phyloP scores from a whole-genome alignment of 2,797 vertebrate species.

The Sebastes itinus region DNA sequence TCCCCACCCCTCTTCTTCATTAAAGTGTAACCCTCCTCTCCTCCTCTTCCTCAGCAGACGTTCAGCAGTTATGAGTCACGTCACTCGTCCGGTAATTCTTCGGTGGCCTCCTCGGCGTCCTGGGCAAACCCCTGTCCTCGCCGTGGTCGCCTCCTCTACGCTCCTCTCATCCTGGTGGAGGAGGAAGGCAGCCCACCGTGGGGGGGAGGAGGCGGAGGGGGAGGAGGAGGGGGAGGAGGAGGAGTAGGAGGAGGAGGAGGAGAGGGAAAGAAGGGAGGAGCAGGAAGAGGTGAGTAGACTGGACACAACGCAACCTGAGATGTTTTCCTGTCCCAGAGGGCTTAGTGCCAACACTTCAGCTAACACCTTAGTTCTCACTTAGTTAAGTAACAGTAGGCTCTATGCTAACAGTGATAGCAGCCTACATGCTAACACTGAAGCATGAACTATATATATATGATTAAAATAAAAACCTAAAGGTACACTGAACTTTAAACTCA shows the following conservation, averaged over 20 bases:
- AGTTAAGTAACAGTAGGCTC: not conserved
- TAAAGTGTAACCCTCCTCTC: not conserved
- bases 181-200: conserved; percentile 71
- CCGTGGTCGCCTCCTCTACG: conserved; percentile 86
- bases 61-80: conserved; percentile 53
- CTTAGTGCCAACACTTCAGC: not conserved
- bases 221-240: conserved; percentile 61
- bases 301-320: not conserved
- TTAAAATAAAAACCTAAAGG: not conserved
- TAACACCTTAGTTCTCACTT: not conserved
- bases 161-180: conserved; percentile 89
- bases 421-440: not conserved
- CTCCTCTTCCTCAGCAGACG: conserved; percentile 4
- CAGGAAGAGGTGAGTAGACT: conserved; percentile 57
- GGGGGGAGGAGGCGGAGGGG: conserved; percentile 42
- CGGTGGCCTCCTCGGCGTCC: conserved; percentile 74
- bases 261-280: conserved; percentile 50
- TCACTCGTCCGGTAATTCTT: conserved; percentile 58
- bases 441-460: not conserved
- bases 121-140: conserved; percentile 86
- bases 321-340: no score
- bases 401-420: not conserved
- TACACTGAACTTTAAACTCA: not conserved
- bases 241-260: not conserved
- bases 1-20: no score